phyloP scores from a whole-genome alignment of 2,888 invertebrate species.

The Eupithecia exiguata region DNA sequence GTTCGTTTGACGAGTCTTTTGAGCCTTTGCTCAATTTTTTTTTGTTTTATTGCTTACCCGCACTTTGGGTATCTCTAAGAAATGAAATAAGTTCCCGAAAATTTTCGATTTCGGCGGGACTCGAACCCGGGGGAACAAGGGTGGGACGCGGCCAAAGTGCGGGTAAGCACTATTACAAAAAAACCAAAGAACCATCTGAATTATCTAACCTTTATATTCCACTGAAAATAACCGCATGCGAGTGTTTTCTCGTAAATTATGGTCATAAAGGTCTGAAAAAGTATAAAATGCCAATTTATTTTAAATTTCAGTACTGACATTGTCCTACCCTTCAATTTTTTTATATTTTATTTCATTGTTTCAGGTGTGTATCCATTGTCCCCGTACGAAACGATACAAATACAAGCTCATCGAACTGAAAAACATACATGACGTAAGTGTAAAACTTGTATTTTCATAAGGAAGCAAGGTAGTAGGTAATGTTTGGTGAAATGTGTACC shows the following conservation, averaged over 20 bases:
- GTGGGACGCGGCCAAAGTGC: no score
- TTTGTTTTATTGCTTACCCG: no score
- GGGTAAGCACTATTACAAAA: no score
- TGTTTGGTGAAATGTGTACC: background rate
- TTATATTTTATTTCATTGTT: slow-evolving; percentile 43
- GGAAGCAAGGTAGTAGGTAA: background rate
- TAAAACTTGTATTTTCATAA: background rate
- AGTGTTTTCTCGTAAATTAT: background rate
- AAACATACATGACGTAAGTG: slow-evolving; percentile 18
- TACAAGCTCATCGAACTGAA: background rate
- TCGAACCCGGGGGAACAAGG: no score
- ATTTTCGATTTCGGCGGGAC: no score
- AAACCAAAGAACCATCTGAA: no score
- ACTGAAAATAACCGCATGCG: background rate
- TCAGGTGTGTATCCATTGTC: slow-evolving; percentile 44
- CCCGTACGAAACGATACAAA: background rate
- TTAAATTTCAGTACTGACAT: background rate
- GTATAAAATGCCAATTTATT: background rate
- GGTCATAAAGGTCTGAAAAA: background rate
- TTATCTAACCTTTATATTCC: no score
- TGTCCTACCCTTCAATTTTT: background rate
- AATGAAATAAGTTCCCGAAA: no score
- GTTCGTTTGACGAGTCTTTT: no score
- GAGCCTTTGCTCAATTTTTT: no score
- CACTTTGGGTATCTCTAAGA: no score